Base-by-base conservation (phyloP, 1,140 invertebrate species). In the Artemia franciscana region DNA sequence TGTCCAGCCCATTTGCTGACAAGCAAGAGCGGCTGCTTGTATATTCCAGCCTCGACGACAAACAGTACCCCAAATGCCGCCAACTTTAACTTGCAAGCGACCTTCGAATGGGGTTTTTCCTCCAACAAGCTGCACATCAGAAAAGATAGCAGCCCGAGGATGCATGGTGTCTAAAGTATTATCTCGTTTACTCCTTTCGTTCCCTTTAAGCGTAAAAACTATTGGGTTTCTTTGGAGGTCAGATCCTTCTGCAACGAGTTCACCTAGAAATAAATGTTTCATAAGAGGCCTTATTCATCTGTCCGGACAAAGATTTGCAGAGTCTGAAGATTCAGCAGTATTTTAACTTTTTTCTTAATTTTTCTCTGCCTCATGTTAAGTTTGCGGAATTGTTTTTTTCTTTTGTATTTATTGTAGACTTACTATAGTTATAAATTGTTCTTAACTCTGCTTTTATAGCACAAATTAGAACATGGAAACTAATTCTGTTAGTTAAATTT, bases 11-110 rank as follows among this genome's bases (percentile, higher is more conserved):
- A 99, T 72, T 73, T 97, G 92, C 74, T 95, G 88, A 71, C 95
- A 98, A 0, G 90, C 92, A 23, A 98, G 73, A 0, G 90, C 85
- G 2, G 95, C 91, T 68, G 91, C 85, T 57, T 82, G 77, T n/a
- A 89, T 84, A 58, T 83, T 93, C 91, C 94, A 99, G 25, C 84
- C 86, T 71, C 97, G 88, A 75, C 91, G 90, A 70, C 95, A 99
- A 4, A 99, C 88, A 0, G 91, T 95, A 58, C 94, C 94, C 94
- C 95, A 98, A 72, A 82, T 82, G 18, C 51, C 26, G 23, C 23
- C 26, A 18, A 62, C 5, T 62, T 62, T 70, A 67, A 89, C 78
- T 76, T 91, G 86, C 24, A 91, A 71, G 65, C 86, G 76, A 23
- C 88, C 88, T 76, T 91, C 88, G 57, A 80, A 77, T 25, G 75